phyloP scores from a whole-genome alignment of 2,888 invertebrate genomes.

The Auanema sp. region DNA sequence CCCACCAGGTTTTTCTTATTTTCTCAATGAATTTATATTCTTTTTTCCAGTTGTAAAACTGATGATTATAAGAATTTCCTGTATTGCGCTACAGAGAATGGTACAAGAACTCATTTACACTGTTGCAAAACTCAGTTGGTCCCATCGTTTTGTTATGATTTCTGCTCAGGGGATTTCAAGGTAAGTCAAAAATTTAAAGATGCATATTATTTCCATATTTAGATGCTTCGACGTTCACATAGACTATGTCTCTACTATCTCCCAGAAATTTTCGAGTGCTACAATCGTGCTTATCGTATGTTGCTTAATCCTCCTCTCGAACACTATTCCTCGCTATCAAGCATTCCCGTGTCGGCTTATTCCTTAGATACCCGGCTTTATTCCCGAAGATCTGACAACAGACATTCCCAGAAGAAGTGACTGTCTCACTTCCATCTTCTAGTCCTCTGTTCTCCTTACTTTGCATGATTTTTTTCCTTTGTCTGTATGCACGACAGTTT shows the following conservation, averaged over 20 bases:
- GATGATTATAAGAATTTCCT: conserved; percentile 62
- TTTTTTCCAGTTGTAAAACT: conserved; percentile 56
- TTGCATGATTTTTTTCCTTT: neutral
- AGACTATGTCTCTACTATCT: conserved; percentile 63
- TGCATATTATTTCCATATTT: conserved; percentile 4
- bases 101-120: conserved; percentile 59
- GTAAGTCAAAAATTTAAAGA: conserved; percentile 22
- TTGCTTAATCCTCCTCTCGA: conserved; percentile 23
- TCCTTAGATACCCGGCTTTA: conserved; percentile 5
- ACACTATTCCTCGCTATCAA: conserved; percentile 13
- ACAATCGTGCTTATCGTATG: conserved; percentile 58
- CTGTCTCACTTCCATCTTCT: too few relatives aligned
- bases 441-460: neutral
- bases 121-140: conserved; percentile 61
- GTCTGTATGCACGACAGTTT: too few relatives aligned
- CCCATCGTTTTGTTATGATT: conserved; percentile 63
- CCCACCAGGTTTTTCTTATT: conserved; percentile 48
- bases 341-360: conserved; percentile 16
- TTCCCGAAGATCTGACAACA: neutral
- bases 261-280: conserved; percentile 63
- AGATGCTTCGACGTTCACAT: conserved; percentile 60
- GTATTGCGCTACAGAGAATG: conserved; percentile 59
- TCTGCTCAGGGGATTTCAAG: conserved; percentile 57
- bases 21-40: neutral
- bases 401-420: too few relatives aligned